These are phyloP conservation scores for Streblospio benedicti DNA, from an alignment of 1,140 invertebrate genomes.

Conservation along the genomic window DNA sequence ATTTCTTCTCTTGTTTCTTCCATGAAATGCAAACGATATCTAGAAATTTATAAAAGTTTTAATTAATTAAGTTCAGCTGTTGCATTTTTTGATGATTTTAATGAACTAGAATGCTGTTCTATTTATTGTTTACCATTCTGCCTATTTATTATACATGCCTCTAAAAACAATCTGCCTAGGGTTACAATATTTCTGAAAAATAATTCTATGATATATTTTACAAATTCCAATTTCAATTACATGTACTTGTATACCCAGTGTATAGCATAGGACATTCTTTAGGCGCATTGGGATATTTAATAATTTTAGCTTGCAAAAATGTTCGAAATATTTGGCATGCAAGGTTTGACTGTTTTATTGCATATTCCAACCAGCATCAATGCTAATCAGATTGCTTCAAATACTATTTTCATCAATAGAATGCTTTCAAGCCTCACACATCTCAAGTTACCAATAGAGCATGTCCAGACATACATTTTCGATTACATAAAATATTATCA, in stretches of 20 bases:
- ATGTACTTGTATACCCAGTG: too few relatives aligned
- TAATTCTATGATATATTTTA: too few relatives aligned
- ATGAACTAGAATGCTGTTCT: not conserved
- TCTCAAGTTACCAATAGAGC: too few relatives aligned
- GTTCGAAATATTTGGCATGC: too few relatives aligned
- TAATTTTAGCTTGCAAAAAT: too few relatives aligned
- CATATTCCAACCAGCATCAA: too few relatives aligned
- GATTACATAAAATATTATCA: not conserved
- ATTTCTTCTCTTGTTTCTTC: slow-evolving; percentile 45
- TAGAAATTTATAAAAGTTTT: slow-evolving; percentile 17
- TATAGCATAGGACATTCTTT: too few relatives aligned
- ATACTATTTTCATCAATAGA: not conserved
- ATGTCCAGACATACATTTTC: not conserved
- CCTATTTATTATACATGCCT: not conserved
- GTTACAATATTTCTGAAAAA: too few relatives aligned
- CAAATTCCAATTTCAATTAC: too few relatives aligned
- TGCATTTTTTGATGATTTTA: not conserved
- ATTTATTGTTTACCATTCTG: not conserved
- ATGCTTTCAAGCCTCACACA: not conserved
- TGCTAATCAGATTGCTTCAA: not conserved
- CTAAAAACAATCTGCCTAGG: not conserved
- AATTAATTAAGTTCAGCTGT: slow-evolving; percentile 2
- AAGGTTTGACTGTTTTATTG: too few relatives aligned
- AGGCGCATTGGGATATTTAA: too few relatives aligned
- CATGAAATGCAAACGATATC: slow-evolving; percentile 46